phyloP scores from a whole-genome alignment of 2,113 vertebrate species.

The Piprites chloris region DNA sequence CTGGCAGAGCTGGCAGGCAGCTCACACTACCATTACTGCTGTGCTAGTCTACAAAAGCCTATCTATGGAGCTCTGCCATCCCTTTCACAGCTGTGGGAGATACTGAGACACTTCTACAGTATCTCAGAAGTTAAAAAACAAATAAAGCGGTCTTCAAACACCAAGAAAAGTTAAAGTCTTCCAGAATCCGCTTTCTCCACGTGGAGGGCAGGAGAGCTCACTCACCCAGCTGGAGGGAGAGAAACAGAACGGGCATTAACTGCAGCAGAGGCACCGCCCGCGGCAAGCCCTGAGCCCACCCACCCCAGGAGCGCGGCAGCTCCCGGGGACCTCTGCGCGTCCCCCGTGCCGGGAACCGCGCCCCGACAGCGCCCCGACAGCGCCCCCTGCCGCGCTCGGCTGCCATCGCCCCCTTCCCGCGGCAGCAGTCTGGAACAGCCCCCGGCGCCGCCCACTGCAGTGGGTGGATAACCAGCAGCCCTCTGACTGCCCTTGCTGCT shows the following conservation, averaged over 20 bases:
- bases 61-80: background rate
- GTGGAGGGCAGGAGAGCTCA: background rate
- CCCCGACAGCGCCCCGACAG: rapidly evolving
- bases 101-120: background rate
- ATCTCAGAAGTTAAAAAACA: background rate
- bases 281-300: background rate
- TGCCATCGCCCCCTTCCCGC: rapidly evolving
- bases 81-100: background rate
- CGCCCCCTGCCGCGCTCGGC: background rate
- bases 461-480: background rate
- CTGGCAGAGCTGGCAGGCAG: background rate
- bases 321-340: rapidly evolving
- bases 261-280: rapidly evolving
- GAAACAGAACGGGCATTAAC: background rate
- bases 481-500: background rate
- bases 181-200: rapidly evolving
- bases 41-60: conserved; percentile 29
- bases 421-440: rapidly evolving
- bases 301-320: too few relatives aligned
- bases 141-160: background rate
- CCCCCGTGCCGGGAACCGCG: rapidly evolving
- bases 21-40: background rate
- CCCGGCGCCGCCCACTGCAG: too few relatives aligned
- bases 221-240: background rate
- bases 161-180: background rate